Percentiles rank a stretch among this genome's conserved stretches.
Conservation (phyloP, 2,888 invertebrate genomes). For the Limnephilus marmoratus region DNA sequence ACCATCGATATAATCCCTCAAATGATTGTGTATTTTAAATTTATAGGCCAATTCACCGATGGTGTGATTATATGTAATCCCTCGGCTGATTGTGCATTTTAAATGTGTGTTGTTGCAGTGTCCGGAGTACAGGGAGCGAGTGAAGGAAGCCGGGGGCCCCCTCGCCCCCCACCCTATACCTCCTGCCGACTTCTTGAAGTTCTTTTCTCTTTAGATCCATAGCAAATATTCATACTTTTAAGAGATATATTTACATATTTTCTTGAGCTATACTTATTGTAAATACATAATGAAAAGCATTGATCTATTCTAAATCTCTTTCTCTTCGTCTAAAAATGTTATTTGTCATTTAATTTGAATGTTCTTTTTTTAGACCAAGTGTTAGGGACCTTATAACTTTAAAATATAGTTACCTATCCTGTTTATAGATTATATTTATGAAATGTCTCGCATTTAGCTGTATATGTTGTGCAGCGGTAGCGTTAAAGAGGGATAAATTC, state of each 20-base stretch:
- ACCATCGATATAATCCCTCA: no score
- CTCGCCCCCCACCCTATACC: constrained; percentile 90
- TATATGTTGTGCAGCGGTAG: background rate
- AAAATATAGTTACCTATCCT: background rate
- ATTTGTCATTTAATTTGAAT: background rate
- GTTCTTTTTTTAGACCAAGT: background rate
- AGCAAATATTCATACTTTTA: background rate
- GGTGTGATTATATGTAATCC: background rate
- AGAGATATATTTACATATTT: constrained; percentile 22
- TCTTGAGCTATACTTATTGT: constrained; percentile 9
- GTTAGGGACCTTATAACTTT: background rate
- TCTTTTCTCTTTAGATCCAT: constrained; percentile 86
- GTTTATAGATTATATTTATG: background rate
- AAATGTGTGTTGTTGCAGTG: constrained; percentile 75
- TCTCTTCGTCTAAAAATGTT: background rate
- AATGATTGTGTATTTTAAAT: background rate
- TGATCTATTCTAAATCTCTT: constrained; percentile 19
- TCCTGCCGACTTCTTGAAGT: constrained; percentile 92
- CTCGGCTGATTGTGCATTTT: background rate
- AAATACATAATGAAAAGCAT: constrained; percentile 18
- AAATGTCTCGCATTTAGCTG: background rate
- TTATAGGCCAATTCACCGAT: background rate
- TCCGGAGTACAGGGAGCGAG: constrained; percentile 88
- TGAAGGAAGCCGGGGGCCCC: constrained; percentile 87
- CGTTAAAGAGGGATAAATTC: background rate